Percentiles rank a stretch among this genome's conserved stretches.
These are phyloP conservation scores for Cyphomyrus plagiostoma DNA, from an alignment of 2,113 vertebrate genomes.

Conservation along the genomic window DNA sequence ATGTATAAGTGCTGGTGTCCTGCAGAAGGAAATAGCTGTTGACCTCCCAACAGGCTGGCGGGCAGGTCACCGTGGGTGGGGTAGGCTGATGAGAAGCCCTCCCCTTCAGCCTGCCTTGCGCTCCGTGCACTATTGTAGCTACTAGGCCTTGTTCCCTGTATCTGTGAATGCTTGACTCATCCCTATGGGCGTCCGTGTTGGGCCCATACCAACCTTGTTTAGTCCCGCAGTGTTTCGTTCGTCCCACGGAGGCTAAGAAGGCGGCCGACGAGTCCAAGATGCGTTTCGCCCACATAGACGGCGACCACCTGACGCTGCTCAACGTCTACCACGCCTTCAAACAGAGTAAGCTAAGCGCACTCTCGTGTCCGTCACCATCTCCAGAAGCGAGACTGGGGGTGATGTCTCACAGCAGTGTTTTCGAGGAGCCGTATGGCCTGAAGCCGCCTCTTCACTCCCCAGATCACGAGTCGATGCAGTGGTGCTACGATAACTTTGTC, in stretches of 20 bases:
- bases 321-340: slow-evolving; percentile 98
- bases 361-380: too few species aligned
- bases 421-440: neutral
- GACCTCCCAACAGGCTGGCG: neutral
- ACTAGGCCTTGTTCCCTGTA: slow-evolving; percentile 87
- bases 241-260: slow-evolving; percentile 97
- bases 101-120: neutral
- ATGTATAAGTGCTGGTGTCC: neutral
- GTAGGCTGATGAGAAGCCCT: neutral
- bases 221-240: slow-evolving; percentile 99
- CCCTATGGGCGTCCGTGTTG: slow-evolving; percentile 98
- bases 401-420: neutral
- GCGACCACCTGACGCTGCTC: slow-evolving; percentile 95
- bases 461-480: slow-evolving; percentile 98
- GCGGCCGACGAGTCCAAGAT: slow-evolving; percentile 96
- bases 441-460: neutral
- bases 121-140: slow-evolving; percentile 77
- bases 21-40: slow-evolving; percentile 3
- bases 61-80: neutral
- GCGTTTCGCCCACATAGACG: slow-evolving; percentile 96
- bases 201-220: slow-evolving; percentile 99
- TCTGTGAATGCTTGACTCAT: slow-evolving; percentile 98
- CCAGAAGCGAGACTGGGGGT: neutral
- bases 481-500: slow-evolving; percentile 99
- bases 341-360: slow-evolving; percentile 74